phyloP scores from a whole-genome alignment of 2,888 invertebrate species.

The Mayetiola destructor region DNA sequence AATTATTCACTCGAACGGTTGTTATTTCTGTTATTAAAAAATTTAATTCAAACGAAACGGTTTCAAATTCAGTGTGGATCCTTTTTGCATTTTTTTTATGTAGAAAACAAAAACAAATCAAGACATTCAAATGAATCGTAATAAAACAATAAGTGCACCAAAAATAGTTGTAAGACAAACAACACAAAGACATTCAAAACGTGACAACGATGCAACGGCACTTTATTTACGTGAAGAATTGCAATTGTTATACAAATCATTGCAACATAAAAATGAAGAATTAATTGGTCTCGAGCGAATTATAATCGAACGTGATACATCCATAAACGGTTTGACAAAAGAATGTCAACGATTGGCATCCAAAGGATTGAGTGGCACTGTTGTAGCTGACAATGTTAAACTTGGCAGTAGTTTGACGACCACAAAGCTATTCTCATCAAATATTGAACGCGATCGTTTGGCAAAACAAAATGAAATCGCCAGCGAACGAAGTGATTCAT shows the following conservation, averaged over 20 bases:
- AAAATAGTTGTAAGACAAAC: neutral
- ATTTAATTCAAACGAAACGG: too few species aligned
- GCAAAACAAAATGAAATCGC: slow-evolving; percentile 6
- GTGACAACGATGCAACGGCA: slow-evolving; percentile 8
- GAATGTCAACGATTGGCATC: neutral
- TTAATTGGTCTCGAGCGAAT: slow-evolving; percentile 21
- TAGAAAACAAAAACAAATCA: too few species aligned
- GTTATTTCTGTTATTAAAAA: too few species aligned
- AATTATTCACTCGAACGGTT: too few species aligned
- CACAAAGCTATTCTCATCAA: neutral
- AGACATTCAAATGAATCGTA: slow-evolving; percentile 12
- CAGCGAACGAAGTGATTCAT: neutral
- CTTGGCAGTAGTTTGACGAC: neutral
- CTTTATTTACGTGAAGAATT: slow-evolving; percentile 22
- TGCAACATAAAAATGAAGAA: slow-evolving; percentile 23
- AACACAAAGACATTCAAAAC: neutral
- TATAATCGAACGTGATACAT: slow-evolving; percentile 22
- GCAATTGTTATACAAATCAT: slow-evolving; percentile 21
- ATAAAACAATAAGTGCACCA: slow-evolving; percentile 9
- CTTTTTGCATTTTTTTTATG: too few species aligned
- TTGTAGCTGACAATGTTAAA: neutral
- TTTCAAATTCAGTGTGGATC: too few species aligned
- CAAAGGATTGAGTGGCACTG: neutral
- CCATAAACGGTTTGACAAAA: slow-evolving; percentile 20
- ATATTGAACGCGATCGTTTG: slow-evolving; percentile 1